Percentiles rank a stretch among this genome's conserved stretches.
phyloP scores from a whole-genome alignment of 2,113 vertebrate species.

The Phaetusa simplex region DNA sequence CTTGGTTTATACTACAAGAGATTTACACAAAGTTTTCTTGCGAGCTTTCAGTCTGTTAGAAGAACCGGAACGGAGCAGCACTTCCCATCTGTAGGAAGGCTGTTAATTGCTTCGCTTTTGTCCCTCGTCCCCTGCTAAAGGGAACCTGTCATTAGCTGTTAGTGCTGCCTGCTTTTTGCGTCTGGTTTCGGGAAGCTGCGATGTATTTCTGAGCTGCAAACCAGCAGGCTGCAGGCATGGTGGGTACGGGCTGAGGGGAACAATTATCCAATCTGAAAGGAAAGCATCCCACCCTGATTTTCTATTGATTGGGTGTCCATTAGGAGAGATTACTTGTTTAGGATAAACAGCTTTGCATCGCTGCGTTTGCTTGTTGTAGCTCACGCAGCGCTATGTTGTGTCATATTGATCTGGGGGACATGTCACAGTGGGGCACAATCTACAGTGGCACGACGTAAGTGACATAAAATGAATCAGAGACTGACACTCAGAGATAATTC shows the following conservation, averaged over 20 bases:
- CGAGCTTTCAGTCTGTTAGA: not conserved
- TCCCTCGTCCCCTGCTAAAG: not conserved
- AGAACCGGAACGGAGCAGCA: not conserved
- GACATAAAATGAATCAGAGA: not conserved
- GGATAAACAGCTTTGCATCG: not conserved
- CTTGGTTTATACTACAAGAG: not conserved
- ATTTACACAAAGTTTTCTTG: not conserved
- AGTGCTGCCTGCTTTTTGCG: rapidly evolving
- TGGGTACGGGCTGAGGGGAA: rapidly evolving
- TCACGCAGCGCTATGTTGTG: not conserved
- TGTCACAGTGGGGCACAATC: not conserved
- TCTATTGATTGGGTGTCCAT: not conserved
- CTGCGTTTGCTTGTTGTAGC: not conserved
- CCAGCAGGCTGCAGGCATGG: not conserved
- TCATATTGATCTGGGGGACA: not conserved
- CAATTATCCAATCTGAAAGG: not conserved
- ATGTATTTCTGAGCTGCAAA: not conserved
- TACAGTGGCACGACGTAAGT: not conserved
- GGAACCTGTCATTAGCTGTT: not conserved
- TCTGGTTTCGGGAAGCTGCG: not conserved
- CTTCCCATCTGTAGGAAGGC: not conserved
- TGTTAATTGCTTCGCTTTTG: not conserved
- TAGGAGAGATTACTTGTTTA: not conserved
- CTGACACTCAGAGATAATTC: not conserved
- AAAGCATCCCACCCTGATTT: not conserved